Evolutionary conservation across 2,113 vertebrate genomes (phyloP).

Genomic region (Burhinus oedicnemus): DNA sequence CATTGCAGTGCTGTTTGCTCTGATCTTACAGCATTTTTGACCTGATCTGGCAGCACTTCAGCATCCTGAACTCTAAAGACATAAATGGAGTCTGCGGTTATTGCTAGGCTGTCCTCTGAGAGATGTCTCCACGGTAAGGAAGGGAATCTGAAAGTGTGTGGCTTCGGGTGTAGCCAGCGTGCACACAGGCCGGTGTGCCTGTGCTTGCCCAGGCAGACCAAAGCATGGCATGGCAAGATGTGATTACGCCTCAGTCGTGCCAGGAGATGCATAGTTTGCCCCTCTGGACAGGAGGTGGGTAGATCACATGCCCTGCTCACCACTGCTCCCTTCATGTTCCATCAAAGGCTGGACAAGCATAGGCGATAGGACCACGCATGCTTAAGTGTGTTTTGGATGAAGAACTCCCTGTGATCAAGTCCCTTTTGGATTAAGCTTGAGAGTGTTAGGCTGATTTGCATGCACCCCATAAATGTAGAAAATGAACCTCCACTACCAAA

Average conservation of each 20-base stretch:
- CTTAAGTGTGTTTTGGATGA: not conserved
- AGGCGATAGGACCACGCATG: not conserved
- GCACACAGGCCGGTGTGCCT: accelerated
- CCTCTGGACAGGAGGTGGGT: not conserved
- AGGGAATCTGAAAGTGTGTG: not conserved
- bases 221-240: not conserved
- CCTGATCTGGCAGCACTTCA: not conserved
- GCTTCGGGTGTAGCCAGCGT: not conserved
- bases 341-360: not conserved
- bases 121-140: not conserved
- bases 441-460: not conserved
- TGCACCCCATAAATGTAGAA: not conserved
- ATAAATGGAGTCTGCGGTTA: not conserved
- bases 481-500: not conserved
- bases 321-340: not conserved
- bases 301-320: not conserved
- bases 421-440: not conserved
- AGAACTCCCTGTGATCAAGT: not conserved
- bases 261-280: not conserved
- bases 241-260: not conserved
- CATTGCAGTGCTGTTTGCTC: not conserved
- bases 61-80: not conserved
- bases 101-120: not conserved
- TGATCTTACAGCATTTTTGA: not conserved
- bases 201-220: not conserved